Base-by-base conservation (phyloP, 2,797 vertebrate species). In the Sebastes variabilis region DNA sequence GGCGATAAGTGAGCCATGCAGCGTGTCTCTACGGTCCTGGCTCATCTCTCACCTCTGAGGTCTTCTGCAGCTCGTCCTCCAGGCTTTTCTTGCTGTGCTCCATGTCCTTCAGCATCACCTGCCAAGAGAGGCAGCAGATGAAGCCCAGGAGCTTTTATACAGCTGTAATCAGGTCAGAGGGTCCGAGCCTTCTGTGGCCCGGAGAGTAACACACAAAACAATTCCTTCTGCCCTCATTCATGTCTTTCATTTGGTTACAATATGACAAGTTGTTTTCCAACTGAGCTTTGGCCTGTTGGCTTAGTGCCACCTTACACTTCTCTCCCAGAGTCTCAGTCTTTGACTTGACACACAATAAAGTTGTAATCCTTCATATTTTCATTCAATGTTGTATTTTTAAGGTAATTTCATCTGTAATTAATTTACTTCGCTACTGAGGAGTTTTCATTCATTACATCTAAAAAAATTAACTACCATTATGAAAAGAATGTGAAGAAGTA, bases 31-130 rank as follows among this genome's bases (percentile, higher is more conserved):
- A 46, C 16, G 14, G 42, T 46, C 4, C 27, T 9, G 5, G 12
- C 38, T 42, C 38, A 14, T 18, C 25, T 38, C 68, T 91, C 34
- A 98, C 97, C 95, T 97, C 96, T 5, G 96, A 95, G 10, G 96
- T 93, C 72, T 96, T 96, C 88, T 97, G 96, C 55, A 97, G 93
- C 87, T 97, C 96, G 4, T 97, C 96, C 89, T 98, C 97, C 77
- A 97, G 94, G 1, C 71, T 88, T 72, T 95, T 97, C 92, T 97
- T 98, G 88, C 93, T 96, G 88, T 88, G 93, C 83, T 97, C 97
- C 79, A 96, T 94, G 86, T 97, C 97, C 86, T 95, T 97, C 80
- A 97, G 89, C 70, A 97, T 94, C 76, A 89, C 94, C 97, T 98
- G 79, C 55, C 67, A 88, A 75, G 25, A 82, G n/a, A 87, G 75